A percentile compares a stretch with the other conserved stretches of the same genome.
These are phyloP conservation scores for Nymphalis c-album DNA, from an alignment of 2,888 invertebrate genomes.

Conservation along the genomic window DNA sequence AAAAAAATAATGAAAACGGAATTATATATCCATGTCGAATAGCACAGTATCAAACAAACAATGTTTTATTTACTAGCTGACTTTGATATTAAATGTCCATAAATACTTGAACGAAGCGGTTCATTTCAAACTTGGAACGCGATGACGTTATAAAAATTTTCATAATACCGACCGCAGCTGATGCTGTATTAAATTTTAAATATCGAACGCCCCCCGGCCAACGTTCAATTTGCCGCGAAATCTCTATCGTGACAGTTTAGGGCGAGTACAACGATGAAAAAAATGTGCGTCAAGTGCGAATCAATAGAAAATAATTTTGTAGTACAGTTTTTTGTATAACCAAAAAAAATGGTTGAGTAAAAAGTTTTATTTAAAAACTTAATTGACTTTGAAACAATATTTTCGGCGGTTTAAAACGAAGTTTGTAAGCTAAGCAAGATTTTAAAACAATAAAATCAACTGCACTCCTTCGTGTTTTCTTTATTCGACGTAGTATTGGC, in stretches of 20 bases:
- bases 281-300: slow-evolving; percentile 4
- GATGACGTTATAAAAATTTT: slow-evolving; percentile 60
- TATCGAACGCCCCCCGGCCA: slow-evolving; percentile 60
- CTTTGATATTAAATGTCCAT: slow-evolving; percentile 23
- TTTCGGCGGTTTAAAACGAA: no score
- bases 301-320: not conserved
- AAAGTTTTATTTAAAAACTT: no score
- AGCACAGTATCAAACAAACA: not conserved
- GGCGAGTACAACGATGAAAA: slow-evolving; percentile 17
- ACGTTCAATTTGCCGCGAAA: slow-evolving; percentile 68
- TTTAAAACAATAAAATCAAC: no score
- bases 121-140: slow-evolving; percentile 40
- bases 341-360: no score
- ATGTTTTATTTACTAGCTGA: not conserved
- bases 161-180: slow-evolving; percentile 71
- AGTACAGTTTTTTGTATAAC: not conserved
- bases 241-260: slow-evolving; percentile 50
- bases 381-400: no score
- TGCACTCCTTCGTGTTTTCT: no score
- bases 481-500: no score
- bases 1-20: no score
- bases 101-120: slow-evolving; percentile 37
- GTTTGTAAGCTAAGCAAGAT: no score
- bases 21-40: not conserved
- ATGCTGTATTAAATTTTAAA: slow-evolving; percentile 79